These are phyloP conservation scores for Sphaerophoria taeniata DNA, from an alignment of 2,888 invertebrate species.

Conservation along the genomic window DNA sequence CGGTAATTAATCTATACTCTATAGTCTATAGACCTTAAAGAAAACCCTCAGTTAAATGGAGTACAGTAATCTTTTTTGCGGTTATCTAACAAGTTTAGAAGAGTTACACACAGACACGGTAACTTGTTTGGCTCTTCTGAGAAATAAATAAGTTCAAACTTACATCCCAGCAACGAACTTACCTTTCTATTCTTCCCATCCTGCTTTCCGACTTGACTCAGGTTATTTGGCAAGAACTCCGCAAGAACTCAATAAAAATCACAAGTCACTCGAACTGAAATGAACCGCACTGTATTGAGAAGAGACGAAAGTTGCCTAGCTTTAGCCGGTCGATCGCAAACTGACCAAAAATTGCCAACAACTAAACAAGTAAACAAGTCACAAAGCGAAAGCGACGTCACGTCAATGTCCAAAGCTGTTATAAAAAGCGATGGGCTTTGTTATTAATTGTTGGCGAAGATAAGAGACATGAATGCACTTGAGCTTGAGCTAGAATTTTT, in stretches of 20 bases:
- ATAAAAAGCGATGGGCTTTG: conserved; percentile 3
- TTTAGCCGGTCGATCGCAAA: conserved; percentile 48
- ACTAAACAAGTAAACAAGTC: conserved; percentile 30
- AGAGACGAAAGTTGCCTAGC: conserved; percentile 1
- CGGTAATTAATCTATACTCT: too few relatives aligned
- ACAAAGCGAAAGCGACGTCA: conserved; percentile 1
- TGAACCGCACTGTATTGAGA: not conserved
- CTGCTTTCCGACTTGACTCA: conserved; percentile 16
- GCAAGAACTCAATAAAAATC: conserved; percentile 14
- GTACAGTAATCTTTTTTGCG: too few relatives aligned
- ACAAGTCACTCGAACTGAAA: conserved; percentile 15
- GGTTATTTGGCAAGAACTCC: not conserved
- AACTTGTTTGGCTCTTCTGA: not conserved
- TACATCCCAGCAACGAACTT: conserved; percentile 31
- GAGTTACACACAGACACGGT: conserved; percentile 33
- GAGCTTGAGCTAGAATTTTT: not conserved
- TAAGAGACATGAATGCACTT: conserved; percentile 21
- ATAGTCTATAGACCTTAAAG: too few relatives aligned
- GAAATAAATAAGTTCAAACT: not conserved
- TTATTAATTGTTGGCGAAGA: not conserved
- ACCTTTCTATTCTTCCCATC: conserved; percentile 68
- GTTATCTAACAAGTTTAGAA: too few relatives aligned
- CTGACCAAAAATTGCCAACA: conserved; percentile 14
- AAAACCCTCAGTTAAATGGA: too few relatives aligned
- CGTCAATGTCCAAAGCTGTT: not conserved